These are phyloP conservation scores for Hecatera dysodea DNA, from an alignment of 2,888 invertebrate species.

Conservation along the genomic window DNA sequence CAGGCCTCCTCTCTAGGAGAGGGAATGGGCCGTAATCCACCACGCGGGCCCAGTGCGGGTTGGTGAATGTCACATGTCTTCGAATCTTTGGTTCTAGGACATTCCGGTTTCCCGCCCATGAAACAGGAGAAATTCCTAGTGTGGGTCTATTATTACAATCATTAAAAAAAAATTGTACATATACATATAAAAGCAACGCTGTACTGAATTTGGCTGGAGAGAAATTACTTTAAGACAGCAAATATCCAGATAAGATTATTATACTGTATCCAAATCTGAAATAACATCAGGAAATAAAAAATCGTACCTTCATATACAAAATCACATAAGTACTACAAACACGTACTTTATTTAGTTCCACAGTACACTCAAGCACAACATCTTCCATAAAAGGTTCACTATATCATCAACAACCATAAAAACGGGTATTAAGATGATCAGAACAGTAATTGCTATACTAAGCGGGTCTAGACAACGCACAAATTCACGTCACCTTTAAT, in stretches of 20 bases:
- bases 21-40: no score
- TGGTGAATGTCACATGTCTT: no score
- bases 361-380: constrained; percentile 10
- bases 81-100: no score
- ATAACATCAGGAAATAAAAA: not conserved
- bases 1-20: no score
- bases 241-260: not conserved
- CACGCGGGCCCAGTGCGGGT: no score
- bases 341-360: constrained; percentile 1
- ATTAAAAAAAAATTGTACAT: no score
- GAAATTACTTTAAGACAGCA: not conserved
- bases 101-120: no score
- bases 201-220: not conserved
- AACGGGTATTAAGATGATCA: constrained; percentile 41
- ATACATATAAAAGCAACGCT: no score
- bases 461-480: constrained; percentile 17
- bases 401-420: constrained; percentile 15
- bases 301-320: constrained; percentile 4
- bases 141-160: no score
- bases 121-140: no score
- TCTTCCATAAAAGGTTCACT: not conserved
- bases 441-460: constrained; percentile 23
- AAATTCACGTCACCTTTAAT: constrained; percentile 36
- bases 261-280: no score
- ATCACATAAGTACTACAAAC: not conserved